Evolutionary conservation across 2,888 invertebrate species (phyloP).

Genomic region (Proisotoma minuta): DNA sequence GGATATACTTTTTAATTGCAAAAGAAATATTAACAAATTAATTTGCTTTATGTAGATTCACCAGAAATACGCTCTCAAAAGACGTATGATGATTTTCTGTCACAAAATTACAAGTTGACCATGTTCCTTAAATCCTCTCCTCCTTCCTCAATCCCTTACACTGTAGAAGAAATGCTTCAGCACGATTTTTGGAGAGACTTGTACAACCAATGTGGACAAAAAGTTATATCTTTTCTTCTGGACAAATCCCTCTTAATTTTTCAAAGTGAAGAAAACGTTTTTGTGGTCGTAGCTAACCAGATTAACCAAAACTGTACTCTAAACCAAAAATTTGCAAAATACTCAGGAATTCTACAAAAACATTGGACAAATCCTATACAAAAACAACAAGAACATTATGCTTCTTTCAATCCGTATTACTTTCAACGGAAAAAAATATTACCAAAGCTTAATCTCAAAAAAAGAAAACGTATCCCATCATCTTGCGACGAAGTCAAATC

Average conservation of each 20-base stretch:
- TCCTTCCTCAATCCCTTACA: constrained; percentile 15
- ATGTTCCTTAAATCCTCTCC: not conserved
- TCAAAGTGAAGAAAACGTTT: constrained; percentile 17
- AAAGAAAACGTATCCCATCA: too few relatives aligned
- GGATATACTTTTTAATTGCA: not conserved
- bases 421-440: too few relatives aligned
- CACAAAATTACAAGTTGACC: not conserved
- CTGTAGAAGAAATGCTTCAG: constrained; percentile 23
- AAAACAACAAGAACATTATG: too few relatives aligned
- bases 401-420: too few relatives aligned
- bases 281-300: constrained; percentile 6
- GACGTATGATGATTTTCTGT: constrained; percentile 11
- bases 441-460: too few relatives aligned
- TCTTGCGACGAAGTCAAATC: too few relatives aligned
- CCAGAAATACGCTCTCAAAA: not conserved
- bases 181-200: constrained; percentile 28
- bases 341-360: too few relatives aligned
- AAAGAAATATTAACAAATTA: not conserved
- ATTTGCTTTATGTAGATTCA: not conserved
- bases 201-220: constrained; percentile 20
- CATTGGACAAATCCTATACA: too few relatives aligned
- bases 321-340: not conserved
- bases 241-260: constrained; percentile 26
- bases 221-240: constrained; percentile 19
- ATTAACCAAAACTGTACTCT: not conserved